Percentiles rank a stretch among this genome's conserved stretches.
Evolutionary conservation across 2,797 vertebrate species (phyloP).

Genomic region (Dendrocincla tyrannina): DNA sequence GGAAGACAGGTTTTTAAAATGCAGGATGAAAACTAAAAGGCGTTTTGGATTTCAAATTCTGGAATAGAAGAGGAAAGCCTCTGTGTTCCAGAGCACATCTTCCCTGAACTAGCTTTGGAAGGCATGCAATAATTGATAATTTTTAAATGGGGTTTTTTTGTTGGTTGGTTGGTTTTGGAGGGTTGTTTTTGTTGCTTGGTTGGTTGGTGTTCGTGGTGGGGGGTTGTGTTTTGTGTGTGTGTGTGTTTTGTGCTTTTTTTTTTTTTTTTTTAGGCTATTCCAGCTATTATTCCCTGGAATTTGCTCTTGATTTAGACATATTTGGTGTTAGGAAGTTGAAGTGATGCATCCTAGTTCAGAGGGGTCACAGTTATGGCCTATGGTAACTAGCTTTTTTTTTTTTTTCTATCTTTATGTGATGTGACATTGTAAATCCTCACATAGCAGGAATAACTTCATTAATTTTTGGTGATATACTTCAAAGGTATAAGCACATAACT

Average conservation of each 20-base stretch:
- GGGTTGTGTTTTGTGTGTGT: neutral
- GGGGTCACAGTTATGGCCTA: accelerated
- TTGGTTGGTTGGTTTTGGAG: too few species aligned
- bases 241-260: too few species aligned
- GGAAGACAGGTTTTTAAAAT: neutral
- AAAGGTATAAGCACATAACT: neutral
- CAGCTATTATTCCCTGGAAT: neutral
- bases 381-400: neutral
- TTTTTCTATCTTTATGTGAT: neutral
- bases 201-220: too few species aligned
- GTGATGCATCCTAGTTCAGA: neutral
- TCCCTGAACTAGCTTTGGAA: neutral
- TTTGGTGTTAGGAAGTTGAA: neutral
- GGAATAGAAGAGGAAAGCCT: neutral
- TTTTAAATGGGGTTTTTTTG: neutral
- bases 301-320: neutral
- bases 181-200: neutral
- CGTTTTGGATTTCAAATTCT: neutral
- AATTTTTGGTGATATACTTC: neutral
- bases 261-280: neutral
- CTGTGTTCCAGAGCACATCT: neutral
- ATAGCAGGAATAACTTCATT: neutral
- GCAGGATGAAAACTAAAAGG: neutral
- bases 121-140: neutral
- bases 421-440: neutral